Percentiles rank a stretch among this genome's conserved stretches.
These are phyloP conservation scores for Labeo calbasu DNA, from an alignment of 2,797 vertebrate genomes.

Conservation along the genomic window DNA sequence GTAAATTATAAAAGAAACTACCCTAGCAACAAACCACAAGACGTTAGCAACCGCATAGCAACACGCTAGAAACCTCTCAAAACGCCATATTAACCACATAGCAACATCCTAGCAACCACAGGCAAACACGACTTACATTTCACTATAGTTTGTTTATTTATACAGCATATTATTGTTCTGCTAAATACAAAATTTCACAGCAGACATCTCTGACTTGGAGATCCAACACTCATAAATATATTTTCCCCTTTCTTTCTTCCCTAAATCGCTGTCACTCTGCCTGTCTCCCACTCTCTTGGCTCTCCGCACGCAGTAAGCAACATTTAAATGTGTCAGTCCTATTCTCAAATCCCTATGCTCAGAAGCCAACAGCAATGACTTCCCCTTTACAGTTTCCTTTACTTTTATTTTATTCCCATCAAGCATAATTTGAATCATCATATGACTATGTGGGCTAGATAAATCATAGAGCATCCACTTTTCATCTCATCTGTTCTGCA, in stretches of 20 bases:
- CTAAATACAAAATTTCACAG: neutral
- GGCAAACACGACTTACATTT: neutral
- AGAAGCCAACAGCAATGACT: slow-evolving; percentile 46
- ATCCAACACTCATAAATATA: slow-evolving; percentile 11
- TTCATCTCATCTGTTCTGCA: neutral
- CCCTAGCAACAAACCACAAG: neutral
- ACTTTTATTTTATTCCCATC: slow-evolving; percentile 2
- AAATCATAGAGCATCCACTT: slow-evolving; percentile 46
- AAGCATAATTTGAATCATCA: slow-evolving; percentile 23
- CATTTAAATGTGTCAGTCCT: slow-evolving; percentile 55
- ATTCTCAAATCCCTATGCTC: slow-evolving; percentile 65
- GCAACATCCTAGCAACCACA: neutral
- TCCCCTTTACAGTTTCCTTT: slow-evolving; percentile 25
- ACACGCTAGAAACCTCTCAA: neutral
- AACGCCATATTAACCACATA: neutral
- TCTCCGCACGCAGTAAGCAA: slow-evolving; percentile 64
- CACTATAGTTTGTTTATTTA: neutral
- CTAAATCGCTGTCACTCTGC: slow-evolving; percentile 7
- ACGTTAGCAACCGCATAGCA: neutral
- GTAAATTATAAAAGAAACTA: neutral
- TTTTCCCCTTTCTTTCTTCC: neutral
- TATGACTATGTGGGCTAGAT: slow-evolving; percentile 42
- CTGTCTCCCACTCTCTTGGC: slow-evolving; percentile 50
- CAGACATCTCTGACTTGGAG: neutral
- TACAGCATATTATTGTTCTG: neutral